Conservation (phyloP, 2,797 vertebrate genomes). For the Rhinogobio ventralis region DNA sequence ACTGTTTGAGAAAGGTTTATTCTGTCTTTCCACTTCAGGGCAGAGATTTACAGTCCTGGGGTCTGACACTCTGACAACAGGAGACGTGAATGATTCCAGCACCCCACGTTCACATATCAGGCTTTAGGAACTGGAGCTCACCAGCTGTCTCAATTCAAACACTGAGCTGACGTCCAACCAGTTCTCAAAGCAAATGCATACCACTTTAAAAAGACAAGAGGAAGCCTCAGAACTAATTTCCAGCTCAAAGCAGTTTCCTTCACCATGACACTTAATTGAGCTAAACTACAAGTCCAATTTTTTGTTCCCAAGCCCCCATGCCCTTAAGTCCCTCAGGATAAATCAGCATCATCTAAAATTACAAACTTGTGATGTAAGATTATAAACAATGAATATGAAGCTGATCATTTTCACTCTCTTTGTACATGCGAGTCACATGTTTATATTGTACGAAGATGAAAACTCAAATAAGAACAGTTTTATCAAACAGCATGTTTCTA, state of each 20-base stretch:
- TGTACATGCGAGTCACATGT: conserved; percentile 19
- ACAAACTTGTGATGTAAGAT: conserved; percentile 24
- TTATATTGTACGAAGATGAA: conserved; percentile 26
- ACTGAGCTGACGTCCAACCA: conserved; percentile 26
- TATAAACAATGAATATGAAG: conserved; percentile 44
- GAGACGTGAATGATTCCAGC: conserved; percentile 12
- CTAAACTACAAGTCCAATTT: conserved; percentile 9
- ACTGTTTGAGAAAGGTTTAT: conserved; percentile 59
- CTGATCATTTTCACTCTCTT: conserved; percentile 14
- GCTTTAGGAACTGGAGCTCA: conserved; percentile 13
- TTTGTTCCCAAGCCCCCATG: background rate
- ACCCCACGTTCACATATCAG: conserved; percentile 22
- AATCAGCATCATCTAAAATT: conserved; percentile 18
- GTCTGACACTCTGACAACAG: conserved; percentile 10
- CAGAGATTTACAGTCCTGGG: conserved; percentile 51
- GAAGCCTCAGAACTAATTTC: conserved; percentile 18
- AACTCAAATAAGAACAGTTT: conserved; percentile 25
- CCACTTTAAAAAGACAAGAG: conserved; percentile 16
- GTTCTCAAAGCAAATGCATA: conserved; percentile 28
- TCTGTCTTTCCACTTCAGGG: conserved; percentile 63
- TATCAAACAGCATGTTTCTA: conserved; percentile 56
- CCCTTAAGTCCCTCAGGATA: conserved; percentile 13
- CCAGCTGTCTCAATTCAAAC: conserved; percentile 40
- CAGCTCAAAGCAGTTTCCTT: conserved; percentile 3
- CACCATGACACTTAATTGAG: background rate